Evolutionary conservation across 2,797 vertebrate species (phyloP), one percentile per base, ranked within the genome.

Genomic region (Mormyrus proboscirostris): DNA sequence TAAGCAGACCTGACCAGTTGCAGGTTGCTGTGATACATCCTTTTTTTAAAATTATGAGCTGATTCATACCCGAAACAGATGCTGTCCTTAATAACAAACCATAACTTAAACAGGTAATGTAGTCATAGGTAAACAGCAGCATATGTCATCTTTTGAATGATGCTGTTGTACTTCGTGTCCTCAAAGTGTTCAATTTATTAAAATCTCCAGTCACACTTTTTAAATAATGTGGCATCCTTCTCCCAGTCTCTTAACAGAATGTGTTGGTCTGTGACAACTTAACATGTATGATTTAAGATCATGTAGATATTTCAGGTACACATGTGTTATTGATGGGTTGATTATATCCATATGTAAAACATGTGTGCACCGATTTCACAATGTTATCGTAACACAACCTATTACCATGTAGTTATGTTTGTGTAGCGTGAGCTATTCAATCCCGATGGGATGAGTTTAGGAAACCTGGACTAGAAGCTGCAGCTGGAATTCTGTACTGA

Each of bases 301-400:
- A 41, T 19, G 33, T 38, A 41, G 33, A 41, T 76, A 76, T 76
- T 76, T 41, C 33, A 76, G 69, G 33, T 76, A 76, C 33, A 5
- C 33, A n/a, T 57, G 4, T 76, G 14, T 76, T 76, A 76, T 76
- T 76, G 69, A 76, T 76, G 69, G 69, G 29, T 76, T 41, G 4
- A 76, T 76, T 76, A 76, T 76, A 76, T 38, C 69, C 33, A 76
- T 76, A 76, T 76, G 69, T 76, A 76, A 76, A 41, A 76, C 14
- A 41, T 41, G 69, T 76, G 69, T 19, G 14, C 33, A 76, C 29
- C 4, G 33, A 41, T 76, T 38, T 76, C 29, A 76, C 69, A 76
- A 76, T 76, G 69, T 76, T 76, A 76, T 76, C 14, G 14, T 76
- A 76, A 41, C 33, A 16, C 33, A 38, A 41, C 69, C 33, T 38